A percentile compares a stretch with the other conserved stretches of the same genome.
Conservation (phyloP, 2,888 invertebrate species). For the Cylindroiulus punctatus region DNA sequence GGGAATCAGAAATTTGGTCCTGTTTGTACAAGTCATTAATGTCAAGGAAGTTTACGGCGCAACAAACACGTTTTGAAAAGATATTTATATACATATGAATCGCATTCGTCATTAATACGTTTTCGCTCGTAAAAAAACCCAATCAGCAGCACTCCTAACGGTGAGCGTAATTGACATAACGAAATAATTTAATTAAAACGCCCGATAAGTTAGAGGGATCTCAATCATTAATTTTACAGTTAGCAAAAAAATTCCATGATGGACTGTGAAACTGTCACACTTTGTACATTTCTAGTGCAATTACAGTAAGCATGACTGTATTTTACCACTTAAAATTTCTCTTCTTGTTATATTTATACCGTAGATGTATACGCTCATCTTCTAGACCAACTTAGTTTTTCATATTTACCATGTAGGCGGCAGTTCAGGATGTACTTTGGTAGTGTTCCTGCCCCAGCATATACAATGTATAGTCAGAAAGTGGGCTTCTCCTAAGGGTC, state of each 20-base stretch:
- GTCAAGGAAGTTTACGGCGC: not conserved
- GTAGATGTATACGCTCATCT: no score
- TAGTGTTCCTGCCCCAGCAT: no score
- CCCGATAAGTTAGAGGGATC: not conserved
- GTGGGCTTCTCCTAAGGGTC: no score
- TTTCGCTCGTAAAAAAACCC: not conserved
- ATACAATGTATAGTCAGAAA: no score
- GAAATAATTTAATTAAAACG: slow-evolving; percentile 17
- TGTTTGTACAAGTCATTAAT: slow-evolving; percentile 32
- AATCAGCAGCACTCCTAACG: not conserved
- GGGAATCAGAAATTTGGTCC: not conserved
- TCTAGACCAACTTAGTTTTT: no score
- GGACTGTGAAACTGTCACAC: no score
- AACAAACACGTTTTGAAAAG: not conserved
- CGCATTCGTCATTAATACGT: not conserved
- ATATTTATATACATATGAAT: not conserved
- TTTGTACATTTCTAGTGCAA: no score
- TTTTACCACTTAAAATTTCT: no score
- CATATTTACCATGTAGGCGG: no score
- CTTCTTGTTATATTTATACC: no score
- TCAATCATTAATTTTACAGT: not conserved
- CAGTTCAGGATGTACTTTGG: no score
- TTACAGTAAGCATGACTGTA: no score
- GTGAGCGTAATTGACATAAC: slow-evolving; percentile 11
- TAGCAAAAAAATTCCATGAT: not conserved